phyloP scores from a whole-genome alignment of 1,140 invertebrate species.

The Tetraneura akinire region DNA sequence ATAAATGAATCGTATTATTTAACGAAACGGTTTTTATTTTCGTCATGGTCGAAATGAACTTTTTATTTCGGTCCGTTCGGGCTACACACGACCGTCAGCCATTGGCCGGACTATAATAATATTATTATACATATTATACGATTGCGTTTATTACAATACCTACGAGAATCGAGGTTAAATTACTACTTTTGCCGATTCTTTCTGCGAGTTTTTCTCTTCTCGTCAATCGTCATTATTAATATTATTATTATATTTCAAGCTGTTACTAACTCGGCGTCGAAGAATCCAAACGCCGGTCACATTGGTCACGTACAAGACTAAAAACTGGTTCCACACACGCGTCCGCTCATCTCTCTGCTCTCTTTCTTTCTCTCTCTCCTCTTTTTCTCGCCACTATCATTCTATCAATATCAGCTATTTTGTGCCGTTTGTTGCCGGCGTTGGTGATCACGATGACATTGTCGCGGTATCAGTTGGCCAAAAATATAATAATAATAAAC shows the following conservation, averaged over 20 bases:
- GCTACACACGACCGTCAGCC: neutral
- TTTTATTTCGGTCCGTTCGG: constrained; percentile 10
- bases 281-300: constrained; percentile 38
- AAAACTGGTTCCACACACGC: constrained; percentile 46
- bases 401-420: too few species aligned
- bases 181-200: constrained; percentile 7
- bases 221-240: neutral
- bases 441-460: neutral
- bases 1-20: too few species aligned
- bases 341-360: constrained; percentile 29
- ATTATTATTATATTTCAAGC: constrained; percentile 18
- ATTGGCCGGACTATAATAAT: too few species aligned
- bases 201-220: constrained; percentile 8
- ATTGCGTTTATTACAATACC: neutral
- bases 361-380: constrained; percentile 2
- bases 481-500: constrained; percentile 10
- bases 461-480: neutral
- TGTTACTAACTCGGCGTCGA: neutral
- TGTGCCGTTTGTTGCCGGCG: constrained; percentile 23
- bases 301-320: constrained; percentile 42
- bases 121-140: too few species aligned
- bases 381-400: too few species aligned
- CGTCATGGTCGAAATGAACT: too few species aligned
- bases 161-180: constrained; percentile 37
- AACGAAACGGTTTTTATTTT: too few species aligned